Evolutionary conservation across 2,113 vertebrate genomes (phyloP).

Genomic region (Tor tambroides): DNA sequence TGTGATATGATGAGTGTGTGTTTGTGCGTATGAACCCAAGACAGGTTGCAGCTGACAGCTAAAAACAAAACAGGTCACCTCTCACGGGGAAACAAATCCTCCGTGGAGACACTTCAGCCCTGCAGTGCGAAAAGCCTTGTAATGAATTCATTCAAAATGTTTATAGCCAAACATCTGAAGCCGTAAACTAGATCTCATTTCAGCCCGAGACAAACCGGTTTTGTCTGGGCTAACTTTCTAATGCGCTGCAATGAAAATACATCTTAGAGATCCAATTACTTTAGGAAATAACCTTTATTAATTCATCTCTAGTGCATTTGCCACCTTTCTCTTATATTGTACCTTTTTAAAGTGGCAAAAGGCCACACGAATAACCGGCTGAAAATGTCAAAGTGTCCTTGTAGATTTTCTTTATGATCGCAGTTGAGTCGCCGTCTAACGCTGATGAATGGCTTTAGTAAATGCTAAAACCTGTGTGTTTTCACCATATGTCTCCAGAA

Average conservation of each 20-base stretch:
- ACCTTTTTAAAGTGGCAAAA: slow-evolving; percentile 48
- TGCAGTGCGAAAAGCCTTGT: slow-evolving; percentile 29
- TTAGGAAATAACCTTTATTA: slow-evolving; percentile 48
- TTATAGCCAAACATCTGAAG: not conserved
- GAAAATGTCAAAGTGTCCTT: slow-evolving; percentile 50
- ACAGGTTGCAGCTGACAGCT: slow-evolving; percentile 67
- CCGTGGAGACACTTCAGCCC: slow-evolving; percentile 55
- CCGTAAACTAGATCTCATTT: slow-evolving; percentile 25
- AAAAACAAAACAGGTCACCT: slow-evolving; percentile 71
- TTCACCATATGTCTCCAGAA: slow-evolving; percentile 29
- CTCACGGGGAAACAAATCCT: slow-evolving; percentile 63
- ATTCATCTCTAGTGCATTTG: slow-evolving; percentile 45
- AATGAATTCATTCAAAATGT: slow-evolving; percentile 25
- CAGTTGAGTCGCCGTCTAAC: slow-evolving; percentile 13
- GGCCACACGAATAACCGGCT: slow-evolving; percentile 1
- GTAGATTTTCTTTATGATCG: slow-evolving; percentile 24
- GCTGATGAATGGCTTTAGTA: slow-evolving; percentile 55
- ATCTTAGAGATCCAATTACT: slow-evolving; percentile 46
- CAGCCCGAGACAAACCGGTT: slow-evolving; percentile 12
- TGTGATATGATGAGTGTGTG: slow-evolving; percentile 71
- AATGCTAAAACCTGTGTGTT: slow-evolving; percentile 39
- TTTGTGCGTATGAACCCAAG: slow-evolving; percentile 65
- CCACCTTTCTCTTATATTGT: slow-evolving; percentile 27
- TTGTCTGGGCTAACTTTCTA: slow-evolving; percentile 7
- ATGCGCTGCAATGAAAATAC: slow-evolving; percentile 5